Base-by-base conservation (phyloP, 2,888 invertebrate genomes). In the Drosophila pegasa region DNA sequence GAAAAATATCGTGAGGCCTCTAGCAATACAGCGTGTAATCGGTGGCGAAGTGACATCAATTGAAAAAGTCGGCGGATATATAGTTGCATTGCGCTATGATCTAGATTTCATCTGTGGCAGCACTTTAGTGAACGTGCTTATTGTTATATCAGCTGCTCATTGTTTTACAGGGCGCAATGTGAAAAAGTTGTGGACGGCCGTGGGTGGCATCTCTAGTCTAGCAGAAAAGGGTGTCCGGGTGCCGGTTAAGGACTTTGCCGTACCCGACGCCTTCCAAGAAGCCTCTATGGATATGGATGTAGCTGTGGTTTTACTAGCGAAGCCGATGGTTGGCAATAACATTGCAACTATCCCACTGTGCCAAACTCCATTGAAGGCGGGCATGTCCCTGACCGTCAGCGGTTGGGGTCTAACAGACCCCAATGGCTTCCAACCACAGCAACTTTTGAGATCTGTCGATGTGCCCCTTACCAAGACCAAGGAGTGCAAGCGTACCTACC, bases 61-160 rank as follows among this genome's bases (percentile, higher is more conserved):
- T 12, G 38, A 57, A 0, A 56, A 71, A 12, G 4, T 87, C 27
- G 85, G 85, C 12, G 85, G 85, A 9, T 85, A 60, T 59, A 6
- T 85, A 2, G 64, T 87, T 0, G 64, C 78, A 1, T n/a, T 85
- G 14, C 51, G 54, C 0, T 85, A 88, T 16, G 0, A 3, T 0
- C n/a, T 3, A 0, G 35, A 37, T 0, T 85, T 88, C 22, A 48
- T 71, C 2, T 85, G 85, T n/a, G 85, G 81, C 1, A 89, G 85
- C 0, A 16, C 64, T 0, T n/a, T 85, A 8, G n/a, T 85, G 6
- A 18, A 57, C 0, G 64, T 69, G 0, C 62, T 55, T 0, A 60
- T 88, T 25, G 76, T 85, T 14, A 5, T 85, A 20, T 47, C 87
- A 1, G 85, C 85, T 0, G 85, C 85, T 0, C 85, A 85, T 38